phyloP scores from a whole-genome alignment of 2,797 vertebrate genomes.

The Mionectes olivaceus region DNA sequence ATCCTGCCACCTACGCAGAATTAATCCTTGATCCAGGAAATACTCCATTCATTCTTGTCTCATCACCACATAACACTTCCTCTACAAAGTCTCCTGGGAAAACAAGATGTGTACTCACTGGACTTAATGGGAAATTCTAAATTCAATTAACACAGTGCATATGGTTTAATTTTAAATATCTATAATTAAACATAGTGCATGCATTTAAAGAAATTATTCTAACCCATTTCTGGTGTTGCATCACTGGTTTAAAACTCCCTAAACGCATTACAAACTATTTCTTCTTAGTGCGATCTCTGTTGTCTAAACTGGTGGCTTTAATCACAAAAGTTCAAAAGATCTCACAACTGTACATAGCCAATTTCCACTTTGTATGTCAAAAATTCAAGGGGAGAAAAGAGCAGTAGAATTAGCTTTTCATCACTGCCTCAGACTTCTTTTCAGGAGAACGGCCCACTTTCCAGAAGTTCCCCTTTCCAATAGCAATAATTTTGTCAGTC shows the following conservation, averaged over 20 bases:
- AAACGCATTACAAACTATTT: not conserved
- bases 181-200: not conserved
- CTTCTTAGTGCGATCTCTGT: not conserved
- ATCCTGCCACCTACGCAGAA: constrained; percentile 1
- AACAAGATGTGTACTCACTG: not conserved
- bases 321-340: not conserved
- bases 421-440: not conserved
- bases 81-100: not conserved
- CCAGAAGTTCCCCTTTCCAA: not conserved
- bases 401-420: not conserved
- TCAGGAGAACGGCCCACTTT: not conserved
- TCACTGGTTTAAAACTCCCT: not conserved
- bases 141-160: not conserved
- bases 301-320: not conserved
- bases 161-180: not conserved
- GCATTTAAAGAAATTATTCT: not conserved
- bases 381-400: not conserved
- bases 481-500: not conserved
- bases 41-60: not conserved
- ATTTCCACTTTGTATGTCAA: constrained; percentile 16
- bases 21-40: constrained; percentile 3
- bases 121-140: not conserved
- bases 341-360: constrained; percentile 11
- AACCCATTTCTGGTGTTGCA: not conserved
- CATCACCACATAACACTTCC: constrained; percentile 7